Percentiles rank a stretch among this genome's conserved stretches.
Evolutionary conservation across 2,888 invertebrate species (phyloP).

Genomic region (Plusia festucae): DNA sequence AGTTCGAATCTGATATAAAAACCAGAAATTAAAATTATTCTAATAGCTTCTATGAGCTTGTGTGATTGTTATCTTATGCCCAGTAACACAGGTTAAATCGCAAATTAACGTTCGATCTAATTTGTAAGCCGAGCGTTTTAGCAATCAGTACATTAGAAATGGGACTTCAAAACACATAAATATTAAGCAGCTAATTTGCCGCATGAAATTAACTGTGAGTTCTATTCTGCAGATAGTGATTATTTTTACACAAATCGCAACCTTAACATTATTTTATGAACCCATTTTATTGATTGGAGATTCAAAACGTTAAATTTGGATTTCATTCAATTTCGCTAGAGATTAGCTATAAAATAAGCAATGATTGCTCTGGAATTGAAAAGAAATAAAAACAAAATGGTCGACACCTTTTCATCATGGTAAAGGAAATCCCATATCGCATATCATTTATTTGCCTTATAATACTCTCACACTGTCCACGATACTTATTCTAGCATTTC

Average conservation of each 20-base stretch:
- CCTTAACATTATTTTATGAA: background rate
- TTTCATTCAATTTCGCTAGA: conserved; percentile 16
- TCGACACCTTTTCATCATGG: conserved; percentile 52
- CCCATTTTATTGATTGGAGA: background rate
- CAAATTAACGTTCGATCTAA: conserved; percentile 1
- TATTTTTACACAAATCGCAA: background rate
- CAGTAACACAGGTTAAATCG: background rate
- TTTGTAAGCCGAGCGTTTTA: conserved; percentile 29
- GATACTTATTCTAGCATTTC: conserved; percentile 35
- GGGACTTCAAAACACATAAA: conserved; percentile 21
- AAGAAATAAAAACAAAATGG: conserved; percentile 51
- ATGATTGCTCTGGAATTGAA: conserved; percentile 29
- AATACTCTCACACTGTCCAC: conserved; percentile 30
- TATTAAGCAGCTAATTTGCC: conserved; percentile 21
- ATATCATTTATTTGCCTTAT: conserved; percentile 55
- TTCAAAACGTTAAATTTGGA: background rate
- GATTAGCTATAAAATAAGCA: conserved; percentile 39
- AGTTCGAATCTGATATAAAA: too few species aligned
- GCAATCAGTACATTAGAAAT: conserved; percentile 17
- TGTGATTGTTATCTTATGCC: background rate
- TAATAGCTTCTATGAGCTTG: background rate
- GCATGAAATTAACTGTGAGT: conserved; percentile 18
- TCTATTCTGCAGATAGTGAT: background rate
- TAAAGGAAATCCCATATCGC: conserved; percentile 61
- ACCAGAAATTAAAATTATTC: too few species aligned